phyloP scores from a whole-genome alignment of 2,888 invertebrate species.

The Alviniconcha strummeri region DNA sequence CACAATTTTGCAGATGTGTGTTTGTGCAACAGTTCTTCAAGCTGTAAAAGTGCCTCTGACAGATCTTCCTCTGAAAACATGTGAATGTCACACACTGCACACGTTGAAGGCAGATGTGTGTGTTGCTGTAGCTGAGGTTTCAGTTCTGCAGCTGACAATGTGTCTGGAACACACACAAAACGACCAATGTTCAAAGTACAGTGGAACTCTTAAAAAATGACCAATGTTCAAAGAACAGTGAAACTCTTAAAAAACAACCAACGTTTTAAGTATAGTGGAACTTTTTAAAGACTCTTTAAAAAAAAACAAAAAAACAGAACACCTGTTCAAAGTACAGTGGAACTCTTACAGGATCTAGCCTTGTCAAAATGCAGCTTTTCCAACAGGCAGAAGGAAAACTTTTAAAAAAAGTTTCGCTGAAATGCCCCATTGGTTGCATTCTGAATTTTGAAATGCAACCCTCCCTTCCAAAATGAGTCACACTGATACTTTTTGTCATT shows the following conservation, averaged over 20 bases:
- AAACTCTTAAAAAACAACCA: neutral
- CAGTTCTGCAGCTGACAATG: slow-evolving; percentile 17
- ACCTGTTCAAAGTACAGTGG: too few relatives aligned
- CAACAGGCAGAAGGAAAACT: too few relatives aligned
- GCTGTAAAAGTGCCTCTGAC: slow-evolving; percentile 19
- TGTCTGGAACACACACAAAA: slow-evolving; percentile 17
- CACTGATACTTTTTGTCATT: too few relatives aligned
- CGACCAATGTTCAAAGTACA: neutral
- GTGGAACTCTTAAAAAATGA: neutral
- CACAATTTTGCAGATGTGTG: too few relatives aligned
- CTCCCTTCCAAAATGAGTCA: too few relatives aligned
- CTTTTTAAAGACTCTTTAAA: too few relatives aligned
- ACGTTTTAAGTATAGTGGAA: neutral
- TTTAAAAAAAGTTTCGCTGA: too few relatives aligned
- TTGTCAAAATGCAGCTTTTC: too few relatives aligned
- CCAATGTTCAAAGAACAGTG: neutral
- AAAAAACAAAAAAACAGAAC: too few relatives aligned
- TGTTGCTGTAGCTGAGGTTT: slow-evolving; percentile 11
- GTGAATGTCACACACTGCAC: slow-evolving; percentile 12
- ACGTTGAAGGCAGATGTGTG: neutral
- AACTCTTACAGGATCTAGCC: too few relatives aligned
- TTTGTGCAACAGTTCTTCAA: slow-evolving; percentile 10
- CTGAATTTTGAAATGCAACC: too few relatives aligned
- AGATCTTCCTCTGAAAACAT: slow-evolving; percentile 20
- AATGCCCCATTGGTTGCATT: too few relatives aligned